Evolutionary conservation across 2,888 invertebrate species (phyloP).

Genomic region (Brachyptera risi): DNA sequence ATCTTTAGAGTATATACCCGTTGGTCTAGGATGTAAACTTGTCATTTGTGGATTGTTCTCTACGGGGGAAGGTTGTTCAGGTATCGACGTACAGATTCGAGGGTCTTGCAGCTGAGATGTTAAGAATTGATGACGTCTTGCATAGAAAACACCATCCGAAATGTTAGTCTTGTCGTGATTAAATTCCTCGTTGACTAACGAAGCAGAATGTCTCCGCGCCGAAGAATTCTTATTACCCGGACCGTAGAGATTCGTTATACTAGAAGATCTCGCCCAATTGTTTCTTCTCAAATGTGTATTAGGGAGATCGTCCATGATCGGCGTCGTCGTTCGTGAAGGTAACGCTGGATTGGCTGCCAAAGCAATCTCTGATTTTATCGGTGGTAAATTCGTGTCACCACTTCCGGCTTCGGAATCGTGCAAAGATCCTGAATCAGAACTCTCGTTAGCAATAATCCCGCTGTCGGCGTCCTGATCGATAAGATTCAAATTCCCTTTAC

Average conservation of each 20-base stretch:
- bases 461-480: conserved; percentile 43
- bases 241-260: conserved; percentile 33
- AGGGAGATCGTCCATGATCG: not conserved
- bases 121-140: conserved; percentile 51
- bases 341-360: conserved; percentile 24
- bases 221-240: conserved; percentile 41
- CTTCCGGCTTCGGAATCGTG: conserved; percentile 43
- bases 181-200: conserved; percentile 49
- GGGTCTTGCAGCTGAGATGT: conserved; percentile 43
- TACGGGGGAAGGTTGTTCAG: conserved; percentile 1
- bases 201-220: conserved; percentile 48
- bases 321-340: conserved; percentile 4
- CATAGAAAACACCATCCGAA: conserved; percentile 50
- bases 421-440: conserved; percentile 40
- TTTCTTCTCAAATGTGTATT: conserved; percentile 9
- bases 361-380: too few species aligned
- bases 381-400: conserved; percentile 42
- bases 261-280: conserved; percentile 22
- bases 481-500: conserved; percentile 39
- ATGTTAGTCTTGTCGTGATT: conserved; percentile 50
- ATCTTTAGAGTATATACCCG: too few species aligned
- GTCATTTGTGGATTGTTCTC: not conserved
- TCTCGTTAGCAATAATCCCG: conserved; percentile 38
- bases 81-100: conserved; percentile 15
- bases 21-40: not conserved